Base-by-base conservation (phyloP, 64 coral and sea anemone species). In the Cladopsammia gracilis region DNA sequence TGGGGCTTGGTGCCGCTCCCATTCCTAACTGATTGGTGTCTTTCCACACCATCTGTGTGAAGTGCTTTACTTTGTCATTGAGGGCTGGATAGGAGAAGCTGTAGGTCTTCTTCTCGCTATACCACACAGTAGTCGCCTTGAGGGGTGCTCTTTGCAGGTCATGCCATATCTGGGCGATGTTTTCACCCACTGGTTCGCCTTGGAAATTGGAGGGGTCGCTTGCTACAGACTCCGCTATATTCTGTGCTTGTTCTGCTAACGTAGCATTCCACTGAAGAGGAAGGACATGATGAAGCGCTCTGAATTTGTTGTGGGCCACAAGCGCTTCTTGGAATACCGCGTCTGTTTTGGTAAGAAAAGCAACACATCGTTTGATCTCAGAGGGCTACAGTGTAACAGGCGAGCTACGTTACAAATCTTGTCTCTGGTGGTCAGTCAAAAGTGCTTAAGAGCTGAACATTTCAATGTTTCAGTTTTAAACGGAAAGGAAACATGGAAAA, bases 151-250 rank as follows among this genome's bases (percentile, higher is more conserved):
- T 74, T 0, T 87, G 96, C 43, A 97, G 89, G 56, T 97, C 96
- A 58, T 97, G 96, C 96, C 96, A 97, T 64, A 97, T 97, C 80
- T 97, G 96, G 7, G 96, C 96, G 58, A 97, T 90, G 71, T 97
- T 97, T 49, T 97, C 96, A 68, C 96, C 96, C 25, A 85, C 88
- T 48, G 85, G 58, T 12, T 97, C 96, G 19, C 93, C 92, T 54
- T 81, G 71, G 24, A 90, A 90, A 19, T 58, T 94, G 62, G 58
- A 91, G 20, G 96, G 96, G 22, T 98, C 89, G 7, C 65, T 86
- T 4, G 96, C 96, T 70, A 98, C 94, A 16, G 83, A 86, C 25
- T 98, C 90, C 7, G 96, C 96, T 48, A 86, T 98, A 3, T 88
- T 73, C 72, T 98, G 96, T 45, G 96, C 96, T 70, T 86, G 88